Conservation (phyloP, 1,140 invertebrate genomes). For the Epicauta chinensis region DNA sequence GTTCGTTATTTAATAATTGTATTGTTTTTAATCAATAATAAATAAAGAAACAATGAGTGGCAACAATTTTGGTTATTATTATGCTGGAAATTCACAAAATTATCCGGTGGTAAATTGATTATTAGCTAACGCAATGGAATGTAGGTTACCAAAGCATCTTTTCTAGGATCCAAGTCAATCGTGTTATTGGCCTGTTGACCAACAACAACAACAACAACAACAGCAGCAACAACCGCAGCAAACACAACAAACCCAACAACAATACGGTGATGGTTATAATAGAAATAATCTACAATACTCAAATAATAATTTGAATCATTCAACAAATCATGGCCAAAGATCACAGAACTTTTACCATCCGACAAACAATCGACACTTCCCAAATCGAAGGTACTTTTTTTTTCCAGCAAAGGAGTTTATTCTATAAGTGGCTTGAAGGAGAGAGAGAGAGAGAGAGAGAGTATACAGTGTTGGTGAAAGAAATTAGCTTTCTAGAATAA, state of each 20-base stretch:
- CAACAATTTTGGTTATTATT: constrained; percentile 11
- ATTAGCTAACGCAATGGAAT: not conserved
- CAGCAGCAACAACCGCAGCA: too few relatives aligned
- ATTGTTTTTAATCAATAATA: not conserved
- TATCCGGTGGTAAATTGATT: constrained; percentile 2
- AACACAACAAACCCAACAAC: too few relatives aligned
- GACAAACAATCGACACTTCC: constrained; percentile 3
- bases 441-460: too few relatives aligned
- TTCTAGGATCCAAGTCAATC: constrained; percentile 5
- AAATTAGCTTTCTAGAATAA: too few relatives aligned
- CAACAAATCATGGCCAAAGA: constrained; percentile 1
- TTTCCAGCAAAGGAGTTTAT: not conserved
- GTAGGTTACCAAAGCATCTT: not conserved
- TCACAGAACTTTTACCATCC: constrained; percentile 5
- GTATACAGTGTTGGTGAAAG: too few relatives aligned
- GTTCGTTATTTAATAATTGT: too few relatives aligned
- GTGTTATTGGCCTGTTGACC: constrained; percentile 4
- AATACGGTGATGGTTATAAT: too few relatives aligned
- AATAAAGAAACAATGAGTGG: constrained; percentile 2
- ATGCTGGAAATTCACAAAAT: constrained; percentile 8
- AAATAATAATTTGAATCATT: constrained; percentile 5
- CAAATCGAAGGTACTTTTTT: constrained; percentile 1
- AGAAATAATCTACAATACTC: constrained; percentile 4
- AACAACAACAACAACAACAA: constrained; percentile 8
- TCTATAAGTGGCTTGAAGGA: too few relatives aligned